Percentiles rank a stretch among this genome's conserved stretches.
phyloP scores from a whole-genome alignment of 2,797 vertebrate genomes.

The Psittacula derbiana region DNA sequence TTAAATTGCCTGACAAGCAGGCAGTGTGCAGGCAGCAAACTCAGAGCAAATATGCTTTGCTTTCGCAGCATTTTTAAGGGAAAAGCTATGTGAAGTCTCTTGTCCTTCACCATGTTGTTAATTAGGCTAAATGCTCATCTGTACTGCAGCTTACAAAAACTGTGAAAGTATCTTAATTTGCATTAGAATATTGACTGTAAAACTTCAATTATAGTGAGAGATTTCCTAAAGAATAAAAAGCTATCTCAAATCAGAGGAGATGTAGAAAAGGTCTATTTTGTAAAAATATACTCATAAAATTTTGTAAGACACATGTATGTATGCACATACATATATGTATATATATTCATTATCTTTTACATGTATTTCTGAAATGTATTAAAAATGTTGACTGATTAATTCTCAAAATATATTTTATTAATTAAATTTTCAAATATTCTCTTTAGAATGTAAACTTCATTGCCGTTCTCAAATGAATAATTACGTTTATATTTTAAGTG shows the following conservation, averaged over 20 bases:
- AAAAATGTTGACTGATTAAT: background rate
- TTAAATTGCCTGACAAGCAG: background rate
- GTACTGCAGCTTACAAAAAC: background rate
- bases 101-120: background rate
- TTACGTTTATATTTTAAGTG: background rate
- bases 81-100: background rate
- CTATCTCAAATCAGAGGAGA: background rate
- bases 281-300: background rate
- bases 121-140: background rate
- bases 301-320: background rate
- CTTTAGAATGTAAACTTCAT: constrained; percentile 10
- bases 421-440: constrained; percentile 1
- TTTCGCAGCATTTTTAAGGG: background rate
- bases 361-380: background rate
- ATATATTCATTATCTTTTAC: background rate
- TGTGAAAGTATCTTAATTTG: background rate
- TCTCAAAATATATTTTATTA: constrained; percentile 31
- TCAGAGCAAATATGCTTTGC: background rate
- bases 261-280: background rate
- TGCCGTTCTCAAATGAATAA: constrained; percentile 23
- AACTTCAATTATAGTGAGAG: background rate
- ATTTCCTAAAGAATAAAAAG: background rate
- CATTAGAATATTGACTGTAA: background rate
- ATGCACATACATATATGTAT: background rate
- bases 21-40: background rate